These are phyloP conservation scores for Eolophus roseicapilla DNA, from an alignment of 2,113 vertebrate species.

Conservation along the genomic window DNA sequence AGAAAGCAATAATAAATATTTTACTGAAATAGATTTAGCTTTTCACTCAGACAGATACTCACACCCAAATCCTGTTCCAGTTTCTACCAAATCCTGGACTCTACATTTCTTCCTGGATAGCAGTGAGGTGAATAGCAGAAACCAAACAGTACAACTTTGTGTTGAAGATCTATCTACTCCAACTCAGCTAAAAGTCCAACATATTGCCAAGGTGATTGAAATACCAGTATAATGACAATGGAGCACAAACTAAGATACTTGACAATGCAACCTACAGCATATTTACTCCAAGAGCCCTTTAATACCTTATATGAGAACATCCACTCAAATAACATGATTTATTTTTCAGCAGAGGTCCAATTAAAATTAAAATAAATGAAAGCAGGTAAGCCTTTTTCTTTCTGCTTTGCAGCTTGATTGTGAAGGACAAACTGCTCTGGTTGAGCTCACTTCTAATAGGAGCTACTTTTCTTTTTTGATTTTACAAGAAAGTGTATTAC, in stretches of 20 bases:
- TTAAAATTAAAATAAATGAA: neutral
- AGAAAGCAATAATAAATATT: neutral
- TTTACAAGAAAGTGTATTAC: conserved; percentile 74
- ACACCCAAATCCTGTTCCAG: neutral
- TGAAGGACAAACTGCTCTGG: conserved; percentile 34
- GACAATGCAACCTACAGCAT: neutral
- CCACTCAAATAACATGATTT: neutral
- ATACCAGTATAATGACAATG: neutral
- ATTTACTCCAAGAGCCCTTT: neutral
- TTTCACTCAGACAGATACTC: neutral
- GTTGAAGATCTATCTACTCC: neutral
- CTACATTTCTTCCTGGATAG: neutral
- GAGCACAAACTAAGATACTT: neutral
- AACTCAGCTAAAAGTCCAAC: neutral
- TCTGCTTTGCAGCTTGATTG: neutral
- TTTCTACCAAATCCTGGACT: neutral
- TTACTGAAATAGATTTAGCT: neutral
- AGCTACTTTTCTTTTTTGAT: conserved; percentile 54
- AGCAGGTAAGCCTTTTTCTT: neutral
- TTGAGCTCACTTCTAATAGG: conserved; percentile 45
- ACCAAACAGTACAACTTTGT: neutral
- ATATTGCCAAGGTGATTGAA: neutral
- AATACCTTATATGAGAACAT: neutral
- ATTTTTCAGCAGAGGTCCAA: neutral
- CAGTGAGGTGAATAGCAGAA: neutral